These are phyloP conservation scores for Gymnothorax javanicus DNA, from an alignment of 2,797 vertebrate genomes.

Conservation along the genomic window DNA sequence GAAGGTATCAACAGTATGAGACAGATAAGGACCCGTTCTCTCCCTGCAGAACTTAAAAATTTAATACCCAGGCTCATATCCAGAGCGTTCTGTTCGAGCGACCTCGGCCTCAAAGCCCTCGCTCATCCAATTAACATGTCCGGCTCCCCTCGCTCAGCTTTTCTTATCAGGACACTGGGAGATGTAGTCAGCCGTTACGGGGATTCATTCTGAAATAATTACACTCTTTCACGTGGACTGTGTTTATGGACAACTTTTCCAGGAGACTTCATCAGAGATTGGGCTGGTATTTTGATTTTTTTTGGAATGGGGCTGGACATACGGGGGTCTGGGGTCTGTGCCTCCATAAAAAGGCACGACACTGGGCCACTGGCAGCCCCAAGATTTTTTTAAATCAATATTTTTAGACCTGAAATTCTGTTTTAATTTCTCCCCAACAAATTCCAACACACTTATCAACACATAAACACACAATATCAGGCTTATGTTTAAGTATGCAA, in stretches of 20 bases:
- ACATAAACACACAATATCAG: background rate
- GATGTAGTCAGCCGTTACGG: background rate
- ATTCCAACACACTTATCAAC: background rate
- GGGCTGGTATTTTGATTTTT: background rate
- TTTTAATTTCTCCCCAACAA: background rate
- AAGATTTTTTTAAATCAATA: background rate
- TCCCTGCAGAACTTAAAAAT: conserved; percentile 39
- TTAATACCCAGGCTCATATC: conserved; percentile 67
- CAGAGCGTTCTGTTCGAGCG: conserved; percentile 58
- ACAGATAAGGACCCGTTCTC: conserved; percentile 66
- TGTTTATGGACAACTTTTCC: background rate
- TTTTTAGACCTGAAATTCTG: background rate
- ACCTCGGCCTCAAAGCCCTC: conserved; percentile 43
- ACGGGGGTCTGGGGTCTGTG: background rate
- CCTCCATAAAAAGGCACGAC: background rate
- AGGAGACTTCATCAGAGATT: background rate
- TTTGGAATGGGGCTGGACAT: background rate
- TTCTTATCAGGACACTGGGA: background rate
- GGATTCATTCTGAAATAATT: background rate
- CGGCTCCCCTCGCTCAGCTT: conserved; percentile 5
- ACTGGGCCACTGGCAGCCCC: background rate
- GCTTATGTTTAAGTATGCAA: background rate
- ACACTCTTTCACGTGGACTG: background rate
- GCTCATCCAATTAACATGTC: conserved; percentile 15
- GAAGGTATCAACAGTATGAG: conserved; percentile 56